phyloP scores from a whole-genome alignment of 2,797 vertebrate genomes.

The Otolemur crassicaudatus region DNA sequence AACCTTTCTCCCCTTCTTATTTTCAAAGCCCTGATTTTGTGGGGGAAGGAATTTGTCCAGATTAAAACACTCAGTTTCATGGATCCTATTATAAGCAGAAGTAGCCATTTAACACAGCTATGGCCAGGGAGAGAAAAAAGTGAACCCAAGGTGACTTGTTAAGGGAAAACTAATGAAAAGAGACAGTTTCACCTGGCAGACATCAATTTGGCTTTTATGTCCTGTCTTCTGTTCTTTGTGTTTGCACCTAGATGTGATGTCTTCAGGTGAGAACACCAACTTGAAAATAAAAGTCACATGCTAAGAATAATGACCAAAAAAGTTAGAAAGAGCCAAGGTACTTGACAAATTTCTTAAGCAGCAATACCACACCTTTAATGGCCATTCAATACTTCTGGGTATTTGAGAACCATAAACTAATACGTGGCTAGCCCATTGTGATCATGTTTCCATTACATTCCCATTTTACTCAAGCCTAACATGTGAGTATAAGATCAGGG shows the following conservation, averaged over 20 bases:
- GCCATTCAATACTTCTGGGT: background rate
- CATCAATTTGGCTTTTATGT: background rate
- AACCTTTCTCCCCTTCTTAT: background rate
- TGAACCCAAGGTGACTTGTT: background rate
- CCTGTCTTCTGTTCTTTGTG: background rate
- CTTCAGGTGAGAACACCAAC: background rate
- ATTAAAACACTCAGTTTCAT: background rate
- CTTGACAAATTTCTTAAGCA: background rate
- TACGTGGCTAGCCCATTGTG: background rate
- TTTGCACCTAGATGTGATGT: background rate
- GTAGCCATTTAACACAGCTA: background rate
- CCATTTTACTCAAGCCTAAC: background rate
- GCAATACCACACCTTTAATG: background rate
- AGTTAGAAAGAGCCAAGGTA: background rate
- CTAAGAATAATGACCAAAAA: background rate
- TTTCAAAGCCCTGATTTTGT: background rate
- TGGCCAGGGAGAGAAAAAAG: background rate
- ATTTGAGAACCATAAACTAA: background rate
- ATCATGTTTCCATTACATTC: background rate
- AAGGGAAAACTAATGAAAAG: background rate
- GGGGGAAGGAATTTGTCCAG: background rate
- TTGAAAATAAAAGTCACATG: background rate
- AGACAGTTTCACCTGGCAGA: background rate
- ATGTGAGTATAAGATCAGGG: background rate
- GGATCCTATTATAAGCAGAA: background rate